Evolutionary conservation across 2,113 vertebrate species (phyloP).

Genomic region (Sclerurus mexicanus): DNA sequence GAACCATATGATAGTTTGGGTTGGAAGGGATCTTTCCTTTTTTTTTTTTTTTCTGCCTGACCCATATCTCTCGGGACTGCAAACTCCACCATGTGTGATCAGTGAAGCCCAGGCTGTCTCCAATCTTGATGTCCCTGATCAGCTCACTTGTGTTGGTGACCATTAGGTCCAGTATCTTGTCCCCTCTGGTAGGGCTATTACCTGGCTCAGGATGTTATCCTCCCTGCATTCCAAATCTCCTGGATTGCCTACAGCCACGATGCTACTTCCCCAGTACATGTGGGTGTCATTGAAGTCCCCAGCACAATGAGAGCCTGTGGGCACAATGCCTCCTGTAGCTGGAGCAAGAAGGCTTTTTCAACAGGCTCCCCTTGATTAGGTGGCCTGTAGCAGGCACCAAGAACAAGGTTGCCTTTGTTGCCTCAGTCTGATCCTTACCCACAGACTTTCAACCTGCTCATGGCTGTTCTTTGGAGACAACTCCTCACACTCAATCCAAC

Average conservation of each 20-base stretch:
- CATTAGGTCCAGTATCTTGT: neutral
- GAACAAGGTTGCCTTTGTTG: neutral
- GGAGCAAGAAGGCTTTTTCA: neutral
- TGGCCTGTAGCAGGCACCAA: neutral
- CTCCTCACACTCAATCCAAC: neutral
- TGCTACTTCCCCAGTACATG: neutral
- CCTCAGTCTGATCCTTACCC: neutral
- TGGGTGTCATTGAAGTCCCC: neutral
- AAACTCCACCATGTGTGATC: neutral
- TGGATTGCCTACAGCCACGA: neutral
- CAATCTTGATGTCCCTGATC: fast-evolving
- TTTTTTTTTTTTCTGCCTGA: neutral
- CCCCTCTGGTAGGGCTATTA: neutral
- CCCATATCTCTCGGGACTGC: neutral
- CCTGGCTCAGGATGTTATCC: too few species aligned
- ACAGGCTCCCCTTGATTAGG: neutral
- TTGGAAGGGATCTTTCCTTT: neutral
- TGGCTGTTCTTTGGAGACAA: neutral
- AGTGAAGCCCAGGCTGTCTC: neutral
- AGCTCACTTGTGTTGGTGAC: neutral
- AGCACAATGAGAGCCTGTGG: neutral
- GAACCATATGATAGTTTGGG: neutral
- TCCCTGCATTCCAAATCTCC: neutral
- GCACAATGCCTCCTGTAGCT: neutral
- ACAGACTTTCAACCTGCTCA: neutral